Evolutionary conservation across 2,113 vertebrate species (phyloP), one percentile per base, ranked within the genome.

Genomic region (Syrrhaptes paradoxus): DNA sequence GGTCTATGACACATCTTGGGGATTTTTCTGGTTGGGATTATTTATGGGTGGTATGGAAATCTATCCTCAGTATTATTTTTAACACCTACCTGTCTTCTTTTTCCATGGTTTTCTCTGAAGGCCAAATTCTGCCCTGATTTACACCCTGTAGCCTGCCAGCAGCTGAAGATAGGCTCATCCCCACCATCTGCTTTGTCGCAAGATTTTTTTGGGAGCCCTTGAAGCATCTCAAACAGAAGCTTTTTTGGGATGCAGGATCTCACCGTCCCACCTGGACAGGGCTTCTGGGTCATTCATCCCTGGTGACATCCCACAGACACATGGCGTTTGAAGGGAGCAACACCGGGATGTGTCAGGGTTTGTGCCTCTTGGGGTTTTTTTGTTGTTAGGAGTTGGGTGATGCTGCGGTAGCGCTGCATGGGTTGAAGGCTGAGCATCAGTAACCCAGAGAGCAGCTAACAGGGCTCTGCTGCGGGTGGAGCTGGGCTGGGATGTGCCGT

Each of bases 11-110:
- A 95, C 25, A 6, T 89, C 96, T 95, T 71, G 73, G 87, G 84
- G 34, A 54, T 89, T 96, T 97, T 95, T 96, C 96, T 96, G 89
- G 51, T 80, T 52, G 17, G 87, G 92, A 10, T 97, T 97, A 94
- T 96, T 98, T 97, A 97, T 95, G 8, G 95, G 51, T 4, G 28
- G 76, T 41, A 52, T 6, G 4, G 83, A 92, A 92, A 93, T 88
- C 38, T 46, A 52, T 62, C 89, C 73, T 86, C 55, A 55, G 41
- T 95, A 70, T 86, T 95, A 83, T 31, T 28, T 93, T 84, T 80
- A 95, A 87, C 31, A 58, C 70, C 67, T 87, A 77, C 85, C 90
- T 92, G 48, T 41, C 91, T 92, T 43, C 68, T 80, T 45, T 51
- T 79, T 45, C 41, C 29, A 2, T 25, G 65, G 38, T 46, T 79